phyloP scores from a whole-genome alignment of 2,888 invertebrate species.

The Trissoscelio sp. region DNA sequence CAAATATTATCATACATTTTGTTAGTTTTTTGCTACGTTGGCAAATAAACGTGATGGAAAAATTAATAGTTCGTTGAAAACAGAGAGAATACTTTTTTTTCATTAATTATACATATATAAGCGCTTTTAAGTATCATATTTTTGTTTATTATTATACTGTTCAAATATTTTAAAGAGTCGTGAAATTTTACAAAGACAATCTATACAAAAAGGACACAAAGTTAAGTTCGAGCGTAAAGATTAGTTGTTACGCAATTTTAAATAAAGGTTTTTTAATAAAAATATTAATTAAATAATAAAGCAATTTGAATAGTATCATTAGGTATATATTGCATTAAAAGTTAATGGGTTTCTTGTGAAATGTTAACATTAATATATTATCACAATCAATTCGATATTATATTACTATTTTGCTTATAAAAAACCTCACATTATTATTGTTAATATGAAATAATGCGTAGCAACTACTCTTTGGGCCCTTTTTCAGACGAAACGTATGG shows the following conservation, averaged over 20 bases:
- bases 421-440: too few species aligned
- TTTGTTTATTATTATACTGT: slow-evolving; percentile 67
- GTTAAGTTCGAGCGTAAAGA: slow-evolving; percentile 61
- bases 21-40: slow-evolving; percentile 58
- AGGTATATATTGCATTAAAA: slow-evolving; percentile 26
- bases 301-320: slow-evolving; percentile 31
- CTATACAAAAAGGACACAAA: slow-evolving; percentile 69
- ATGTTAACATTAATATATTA: slow-evolving; percentile 54
- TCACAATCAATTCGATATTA: slow-evolving; percentile 47
- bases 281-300: slow-evolving; percentile 45
- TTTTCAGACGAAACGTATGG: slow-evolving; percentile 60
- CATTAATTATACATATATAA: slow-evolving; percentile 65
- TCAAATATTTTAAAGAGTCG: slow-evolving; percentile 58
- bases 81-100: slow-evolving; percentile 68
- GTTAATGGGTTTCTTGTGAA: slow-evolving; percentile 27
- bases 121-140: slow-evolving; percentile 70
- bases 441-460: slow-evolving; percentile 42
- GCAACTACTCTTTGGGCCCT: slow-evolving; percentile 55
- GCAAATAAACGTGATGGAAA: slow-evolving; percentile 61
- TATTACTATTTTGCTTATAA: too few species aligned
- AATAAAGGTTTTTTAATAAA: slow-evolving; percentile 30
- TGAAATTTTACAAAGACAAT: slow-evolving; percentile 67
- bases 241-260: slow-evolving; percentile 52
- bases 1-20: slow-evolving; percentile 70
- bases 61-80: slow-evolving; percentile 67